Evolutionary conservation across 2,888 invertebrate species (phyloP).

Genomic region (Lithosia quadra): DNA sequence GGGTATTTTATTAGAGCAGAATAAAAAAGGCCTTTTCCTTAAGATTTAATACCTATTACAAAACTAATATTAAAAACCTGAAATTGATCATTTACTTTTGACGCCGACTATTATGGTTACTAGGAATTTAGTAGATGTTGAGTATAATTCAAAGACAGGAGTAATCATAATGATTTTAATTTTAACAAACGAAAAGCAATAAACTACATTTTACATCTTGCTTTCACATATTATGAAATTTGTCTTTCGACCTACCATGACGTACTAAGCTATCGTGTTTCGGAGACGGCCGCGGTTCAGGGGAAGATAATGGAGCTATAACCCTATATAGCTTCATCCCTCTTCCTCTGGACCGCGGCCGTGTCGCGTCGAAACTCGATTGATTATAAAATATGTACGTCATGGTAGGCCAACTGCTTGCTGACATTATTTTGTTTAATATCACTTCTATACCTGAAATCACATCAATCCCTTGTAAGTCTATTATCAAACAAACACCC

Average conservation of each 20-base stretch:
- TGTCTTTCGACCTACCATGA: background rate
- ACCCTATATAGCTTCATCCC: background rate
- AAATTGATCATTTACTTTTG: no score
- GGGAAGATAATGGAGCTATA: slow-evolving; percentile 28
- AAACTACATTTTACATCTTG: slow-evolving; percentile 42
- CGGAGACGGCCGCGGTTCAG: no score
- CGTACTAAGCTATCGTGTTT: no score
- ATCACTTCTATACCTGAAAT: slow-evolving; percentile 28
- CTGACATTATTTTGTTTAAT: slow-evolving; percentile 23
- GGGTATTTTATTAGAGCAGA: no score
- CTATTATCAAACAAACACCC: slow-evolving; percentile 44
- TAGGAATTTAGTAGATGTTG: background rate
- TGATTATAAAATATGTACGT: no score
- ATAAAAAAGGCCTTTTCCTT: no score
- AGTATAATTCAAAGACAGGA: slow-evolving; percentile 25
- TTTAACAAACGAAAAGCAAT: slow-evolving; percentile 54
- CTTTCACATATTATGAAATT: slow-evolving; percentile 20
- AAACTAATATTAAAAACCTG: no score
- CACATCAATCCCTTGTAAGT: slow-evolving; percentile 27
- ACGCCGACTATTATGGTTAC: no score
- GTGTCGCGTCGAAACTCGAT: no score
- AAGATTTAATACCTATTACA: no score
- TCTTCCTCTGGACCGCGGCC: no score
- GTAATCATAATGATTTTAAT: slow-evolving; percentile 50
- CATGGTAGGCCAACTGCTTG: background rate